phyloP scores from a whole-genome alignment of 2,888 invertebrate species.

The Hybos culiciformis region DNA sequence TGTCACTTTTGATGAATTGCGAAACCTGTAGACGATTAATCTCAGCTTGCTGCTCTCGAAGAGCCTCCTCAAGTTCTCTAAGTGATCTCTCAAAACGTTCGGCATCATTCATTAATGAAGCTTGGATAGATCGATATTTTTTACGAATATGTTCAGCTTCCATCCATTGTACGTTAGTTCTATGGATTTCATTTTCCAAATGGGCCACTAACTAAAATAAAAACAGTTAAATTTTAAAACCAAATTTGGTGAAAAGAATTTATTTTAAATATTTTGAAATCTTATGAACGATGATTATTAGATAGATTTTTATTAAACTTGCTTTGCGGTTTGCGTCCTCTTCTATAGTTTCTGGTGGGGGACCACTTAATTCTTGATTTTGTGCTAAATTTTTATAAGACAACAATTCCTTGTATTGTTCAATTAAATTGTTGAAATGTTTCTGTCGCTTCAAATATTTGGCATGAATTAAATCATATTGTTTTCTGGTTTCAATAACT shows the following conservation, averaged over 20 bases:
- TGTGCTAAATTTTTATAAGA: constrained; percentile 43
- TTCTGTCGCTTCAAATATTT: constrained; percentile 49
- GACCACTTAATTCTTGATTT: constrained; percentile 24
- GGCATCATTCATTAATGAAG: constrained; percentile 52
- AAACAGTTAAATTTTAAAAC: too few species aligned
- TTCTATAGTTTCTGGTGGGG: constrained; percentile 35
- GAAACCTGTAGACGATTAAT: constrained; percentile 57
- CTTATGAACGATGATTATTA: background rate
- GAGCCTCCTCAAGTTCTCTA: constrained; percentile 50
- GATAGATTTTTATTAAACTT: constrained; percentile 7
- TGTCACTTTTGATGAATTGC: background rate
- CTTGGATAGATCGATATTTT: constrained; percentile 60
- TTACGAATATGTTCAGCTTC: constrained; percentile 67
- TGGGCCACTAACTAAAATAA: constrained; percentile 46
- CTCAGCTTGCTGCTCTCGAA: constrained; percentile 55
- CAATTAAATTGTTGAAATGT: constrained; percentile 42
- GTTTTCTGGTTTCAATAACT: constrained; percentile 53
- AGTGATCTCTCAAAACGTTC: constrained; percentile 61
- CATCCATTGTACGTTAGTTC: constrained; percentile 65
- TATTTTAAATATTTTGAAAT: background rate
- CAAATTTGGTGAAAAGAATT: background rate
- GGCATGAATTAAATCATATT: constrained; percentile 57
- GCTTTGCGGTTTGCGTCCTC: constrained; percentile 55
- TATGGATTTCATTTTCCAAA: constrained; percentile 69
- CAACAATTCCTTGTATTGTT: constrained; percentile 45